Percentiles rank a stretch among this genome's conserved stretches.
phyloP scores from a whole-genome alignment of 2,888 invertebrate species.

The Drosophila nigritarsus region DNA sequence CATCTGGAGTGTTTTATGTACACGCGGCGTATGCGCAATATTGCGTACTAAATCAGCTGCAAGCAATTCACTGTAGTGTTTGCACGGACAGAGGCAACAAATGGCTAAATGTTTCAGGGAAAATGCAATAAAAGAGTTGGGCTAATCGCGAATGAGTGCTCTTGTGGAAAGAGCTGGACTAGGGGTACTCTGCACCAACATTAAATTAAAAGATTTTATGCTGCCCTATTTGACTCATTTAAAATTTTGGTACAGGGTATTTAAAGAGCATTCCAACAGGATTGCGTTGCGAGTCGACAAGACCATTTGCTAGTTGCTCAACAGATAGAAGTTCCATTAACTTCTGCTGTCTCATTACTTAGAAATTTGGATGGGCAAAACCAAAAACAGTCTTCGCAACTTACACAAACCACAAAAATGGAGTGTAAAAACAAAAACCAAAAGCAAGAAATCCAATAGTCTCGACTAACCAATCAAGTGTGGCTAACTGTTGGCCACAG shows the following conservation, averaged over 20 bases:
- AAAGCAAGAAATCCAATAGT: constrained; percentile 49
- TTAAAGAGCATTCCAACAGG: not conserved
- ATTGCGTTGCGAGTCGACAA: constrained; percentile 37
- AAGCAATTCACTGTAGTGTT: constrained; percentile 28
- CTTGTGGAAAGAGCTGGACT: not conserved
- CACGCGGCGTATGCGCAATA: constrained; percentile 68
- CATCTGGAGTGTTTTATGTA: constrained; percentile 49
- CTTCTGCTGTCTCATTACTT: constrained; percentile 67
- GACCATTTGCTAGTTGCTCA: constrained; percentile 40
- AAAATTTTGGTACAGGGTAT: not conserved
- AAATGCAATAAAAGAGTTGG: constrained; percentile 14
- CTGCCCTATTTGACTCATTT: not conserved
- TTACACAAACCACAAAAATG: constrained; percentile 25
- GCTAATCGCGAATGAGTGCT: not conserved
- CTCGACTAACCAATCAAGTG: constrained; percentile 76
- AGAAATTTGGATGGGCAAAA: constrained; percentile 56
- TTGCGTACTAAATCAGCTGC: constrained; percentile 53
- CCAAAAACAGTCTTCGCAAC: constrained; percentile 46
- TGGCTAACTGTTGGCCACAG: constrained; percentile 80
- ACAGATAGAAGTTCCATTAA: constrained; percentile 71
- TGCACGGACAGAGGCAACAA: constrained; percentile 29
- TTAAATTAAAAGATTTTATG: not conserved
- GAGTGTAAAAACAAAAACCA: constrained; percentile 6
- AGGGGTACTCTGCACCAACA: not conserved
- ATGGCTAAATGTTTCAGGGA: constrained; percentile 47